These are phyloP conservation scores for Cecidostiba fungosa DNA, from an alignment of 2,888 invertebrate genomes.

Conservation along the genomic window DNA sequence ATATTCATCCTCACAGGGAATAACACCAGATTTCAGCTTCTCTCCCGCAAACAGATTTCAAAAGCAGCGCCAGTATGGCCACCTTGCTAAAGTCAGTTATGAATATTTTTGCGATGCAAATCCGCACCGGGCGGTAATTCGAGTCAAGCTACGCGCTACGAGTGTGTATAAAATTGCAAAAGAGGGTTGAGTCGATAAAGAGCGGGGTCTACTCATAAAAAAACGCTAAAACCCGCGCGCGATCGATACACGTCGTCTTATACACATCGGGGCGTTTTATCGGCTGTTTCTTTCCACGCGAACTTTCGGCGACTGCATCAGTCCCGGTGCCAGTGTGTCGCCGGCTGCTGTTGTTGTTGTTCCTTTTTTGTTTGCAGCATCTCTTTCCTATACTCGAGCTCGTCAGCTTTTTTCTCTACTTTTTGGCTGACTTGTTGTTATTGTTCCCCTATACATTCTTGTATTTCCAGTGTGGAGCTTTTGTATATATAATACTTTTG, in stretches of 20 bases:
- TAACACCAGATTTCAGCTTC: background rate
- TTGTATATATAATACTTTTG: too few relatives aligned
- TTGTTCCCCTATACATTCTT: too few relatives aligned
- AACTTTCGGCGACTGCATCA: conserved; percentile 28
- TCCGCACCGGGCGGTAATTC: background rate
- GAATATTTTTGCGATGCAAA: conserved; percentile 43
- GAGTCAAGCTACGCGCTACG: background rate
- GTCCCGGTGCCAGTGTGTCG: conserved; percentile 70
- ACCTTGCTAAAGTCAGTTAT: conserved; percentile 23
- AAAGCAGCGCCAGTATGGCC: background rate
- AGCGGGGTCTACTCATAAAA: background rate
- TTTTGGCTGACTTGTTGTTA: too few relatives aligned
- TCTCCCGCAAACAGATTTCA: background rate
- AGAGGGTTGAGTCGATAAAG: conserved; percentile 20
- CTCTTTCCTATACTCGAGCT: conserved; percentile 58
- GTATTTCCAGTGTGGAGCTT: too few relatives aligned
- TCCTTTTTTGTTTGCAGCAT: conserved; percentile 46
- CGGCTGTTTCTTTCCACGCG: background rate
- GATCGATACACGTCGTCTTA: background rate
- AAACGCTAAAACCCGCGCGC: background rate
- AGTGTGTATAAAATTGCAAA: background rate
- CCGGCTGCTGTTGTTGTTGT: conserved; percentile 56
- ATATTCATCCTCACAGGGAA: background rate
- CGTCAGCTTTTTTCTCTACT: too few relatives aligned
- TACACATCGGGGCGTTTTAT: background rate